Conservation (phyloP, 1,140 invertebrate genomes). For the Pteromalus puparum region DNA sequence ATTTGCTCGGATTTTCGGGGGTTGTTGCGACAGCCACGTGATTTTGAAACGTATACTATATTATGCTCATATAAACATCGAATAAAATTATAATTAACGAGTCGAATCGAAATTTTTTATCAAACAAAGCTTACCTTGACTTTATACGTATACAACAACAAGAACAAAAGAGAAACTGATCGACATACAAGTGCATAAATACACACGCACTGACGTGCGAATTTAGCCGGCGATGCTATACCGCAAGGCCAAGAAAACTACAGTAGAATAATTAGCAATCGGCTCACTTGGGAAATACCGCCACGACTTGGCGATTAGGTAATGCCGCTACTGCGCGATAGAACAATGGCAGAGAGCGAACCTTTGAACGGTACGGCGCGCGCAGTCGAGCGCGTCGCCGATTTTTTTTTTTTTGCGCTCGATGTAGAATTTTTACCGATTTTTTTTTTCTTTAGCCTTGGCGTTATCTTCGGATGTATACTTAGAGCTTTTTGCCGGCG, state of each 20-base stretch:
- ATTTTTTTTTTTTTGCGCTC: neutral
- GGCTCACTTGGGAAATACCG: neutral
- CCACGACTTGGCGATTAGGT: neutral
- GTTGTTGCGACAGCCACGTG: too few relatives aligned
- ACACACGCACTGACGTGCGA: neutral
- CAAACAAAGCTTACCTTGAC: too few relatives aligned
- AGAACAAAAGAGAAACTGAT: neutral
- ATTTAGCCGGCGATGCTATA: neutral
- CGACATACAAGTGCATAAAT: neutral
- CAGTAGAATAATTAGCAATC: slow-evolving; percentile 32
- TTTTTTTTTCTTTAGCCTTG: neutral
- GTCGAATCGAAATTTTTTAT: too few relatives aligned
- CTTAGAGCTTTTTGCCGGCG: too few relatives aligned
- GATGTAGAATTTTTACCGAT: neutral
- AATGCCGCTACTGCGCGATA: neutral
- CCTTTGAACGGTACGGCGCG: neutral
- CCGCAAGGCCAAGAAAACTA: slow-evolving; percentile 26
- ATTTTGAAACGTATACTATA: too few relatives aligned
- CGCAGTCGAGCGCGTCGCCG: neutral
- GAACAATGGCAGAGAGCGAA: slow-evolving; percentile 9
- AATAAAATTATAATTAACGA: too few relatives aligned
- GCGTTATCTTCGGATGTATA: neutral
- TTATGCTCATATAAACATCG: too few relatives aligned
- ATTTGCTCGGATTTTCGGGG: neutral
- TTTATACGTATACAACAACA: too few relatives aligned